These are phyloP conservation scores for Allophyes oxyacanthae DNA, from an alignment of 2,888 invertebrate genomes.

Conservation along the genomic window DNA sequence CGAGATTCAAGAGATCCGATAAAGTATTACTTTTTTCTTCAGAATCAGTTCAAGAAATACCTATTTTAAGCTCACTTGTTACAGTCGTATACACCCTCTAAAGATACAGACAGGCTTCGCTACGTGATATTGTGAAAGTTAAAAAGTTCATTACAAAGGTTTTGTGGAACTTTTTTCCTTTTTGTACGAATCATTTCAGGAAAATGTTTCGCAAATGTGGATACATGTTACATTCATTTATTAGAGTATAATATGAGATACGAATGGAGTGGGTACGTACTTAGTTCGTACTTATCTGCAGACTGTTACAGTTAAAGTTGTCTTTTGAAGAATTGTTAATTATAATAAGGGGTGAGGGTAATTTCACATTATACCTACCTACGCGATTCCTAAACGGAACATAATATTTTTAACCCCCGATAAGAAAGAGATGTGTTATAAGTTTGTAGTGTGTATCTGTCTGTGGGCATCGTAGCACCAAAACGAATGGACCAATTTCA, in stretches of 20 bases:
- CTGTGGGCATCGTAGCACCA: no score
- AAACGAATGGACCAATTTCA: no score
- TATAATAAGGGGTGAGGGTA: no score
- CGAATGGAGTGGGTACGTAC: neutral
- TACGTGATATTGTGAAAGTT: constrained; percentile 49
- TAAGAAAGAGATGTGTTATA: no score
- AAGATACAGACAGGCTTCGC: constrained; percentile 21
- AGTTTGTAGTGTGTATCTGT: no score
- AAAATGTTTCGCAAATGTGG: constrained; percentile 40
- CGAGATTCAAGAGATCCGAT: no score
- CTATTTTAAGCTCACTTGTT: constrained; percentile 12
- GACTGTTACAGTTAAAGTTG: neutral
- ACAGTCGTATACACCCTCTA: constrained; percentile 15
- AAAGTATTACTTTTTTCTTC: neutral
- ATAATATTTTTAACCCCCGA: no score
- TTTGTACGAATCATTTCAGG: constrained; percentile 36
- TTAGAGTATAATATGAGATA: constrained; percentile 8
- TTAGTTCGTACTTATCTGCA: neutral
- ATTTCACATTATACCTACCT: no score
- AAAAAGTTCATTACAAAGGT: constrained; percentile 52
- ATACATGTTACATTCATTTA: constrained; percentile 25
- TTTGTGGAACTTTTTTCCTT: constrained; percentile 41
- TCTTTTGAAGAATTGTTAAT: no score
- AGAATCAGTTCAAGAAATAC: constrained; percentile 1
- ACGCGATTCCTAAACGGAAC: no score